A percentile compares a stretch with the other conserved stretches of the same genome.
These are phyloP conservation scores for Anastrepha obliqua DNA, from an alignment of 1,140 invertebrate species.

Conservation along the genomic window DNA sequence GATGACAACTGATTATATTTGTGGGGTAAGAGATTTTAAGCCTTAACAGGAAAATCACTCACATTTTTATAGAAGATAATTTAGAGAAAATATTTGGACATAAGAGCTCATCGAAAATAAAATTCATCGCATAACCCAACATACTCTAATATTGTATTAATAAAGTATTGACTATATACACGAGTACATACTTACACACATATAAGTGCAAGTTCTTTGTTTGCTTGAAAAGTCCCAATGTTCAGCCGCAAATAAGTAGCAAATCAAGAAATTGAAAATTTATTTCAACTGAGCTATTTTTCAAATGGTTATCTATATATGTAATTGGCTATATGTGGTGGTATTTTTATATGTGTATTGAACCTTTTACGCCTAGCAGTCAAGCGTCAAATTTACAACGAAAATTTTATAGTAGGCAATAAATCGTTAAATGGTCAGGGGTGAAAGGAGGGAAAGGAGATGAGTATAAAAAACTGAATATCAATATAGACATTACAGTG, in stretches of 20 bases:
- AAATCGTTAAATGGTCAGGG: conserved; percentile 40
- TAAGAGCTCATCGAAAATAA: no score
- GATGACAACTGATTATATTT: no score
- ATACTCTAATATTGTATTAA: background rate
- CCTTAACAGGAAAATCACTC: no score
- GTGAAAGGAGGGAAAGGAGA: background rate
- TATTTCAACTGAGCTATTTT: conserved; percentile 22
- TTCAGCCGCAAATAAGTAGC: conserved; percentile 6
- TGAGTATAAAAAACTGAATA: background rate
- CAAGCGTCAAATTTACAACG: conserved; percentile 34
- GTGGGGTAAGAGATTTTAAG: no score
- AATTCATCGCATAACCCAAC: no score
- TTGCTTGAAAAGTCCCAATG: background rate
- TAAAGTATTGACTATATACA: background rate
- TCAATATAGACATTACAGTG: background rate
- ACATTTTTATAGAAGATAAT: no score
- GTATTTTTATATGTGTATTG: background rate
- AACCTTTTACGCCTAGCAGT: conserved; percentile 1
- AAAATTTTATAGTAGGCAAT: conserved; percentile 44
- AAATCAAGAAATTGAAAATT: conserved; percentile 43
- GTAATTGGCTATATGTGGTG: background rate
- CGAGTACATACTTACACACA: no score
- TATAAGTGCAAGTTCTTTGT: background rate
- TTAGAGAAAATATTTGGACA: no score
- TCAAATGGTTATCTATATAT: background rate